These are phyloP conservation scores for Herpailurus yagouaroundi DNA, from an alignment of 2,113 vertebrate species.

Conservation along the genomic window DNA sequence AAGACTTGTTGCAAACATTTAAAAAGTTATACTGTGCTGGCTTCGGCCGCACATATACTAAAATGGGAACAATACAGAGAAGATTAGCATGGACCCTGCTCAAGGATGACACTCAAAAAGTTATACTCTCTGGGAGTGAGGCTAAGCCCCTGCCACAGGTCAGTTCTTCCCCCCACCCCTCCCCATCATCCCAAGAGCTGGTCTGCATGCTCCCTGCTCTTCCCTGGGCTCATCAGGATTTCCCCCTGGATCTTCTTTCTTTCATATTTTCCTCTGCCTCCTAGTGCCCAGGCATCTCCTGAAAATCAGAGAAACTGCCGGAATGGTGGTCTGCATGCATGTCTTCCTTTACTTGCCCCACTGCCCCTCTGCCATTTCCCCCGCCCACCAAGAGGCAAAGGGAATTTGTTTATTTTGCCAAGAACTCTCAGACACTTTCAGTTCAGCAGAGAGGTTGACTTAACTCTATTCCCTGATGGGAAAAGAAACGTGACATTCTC, in stretches of 20 bases:
- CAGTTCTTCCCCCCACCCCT: not conserved
- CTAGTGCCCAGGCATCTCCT: not conserved
- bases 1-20: not conserved
- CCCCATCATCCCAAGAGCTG: not conserved
- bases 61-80: not conserved
- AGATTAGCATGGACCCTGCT: not conserved
- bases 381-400: not conserved
- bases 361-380: not conserved
- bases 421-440: not conserved
- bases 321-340: not conserved
- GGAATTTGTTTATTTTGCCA: conserved; percentile 44
- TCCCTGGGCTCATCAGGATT: not conserved
- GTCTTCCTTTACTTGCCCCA: too few species aligned
- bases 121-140: not conserved
- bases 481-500: conserved; percentile 10
- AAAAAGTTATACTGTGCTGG: not conserved
- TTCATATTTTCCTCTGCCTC: not conserved
- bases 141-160: not conserved
- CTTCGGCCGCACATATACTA: not conserved
- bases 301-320: not conserved
- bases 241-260: not conserved
- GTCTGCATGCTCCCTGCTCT: not conserved
- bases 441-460: conserved; percentile 17
- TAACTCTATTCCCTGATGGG: not conserved
- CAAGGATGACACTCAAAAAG: not conserved